Percentiles rank a stretch among this genome's conserved stretches.
phyloP scores from a whole-genome alignment of 2,888 invertebrate species.

The Drosophila tripunctata region DNA sequence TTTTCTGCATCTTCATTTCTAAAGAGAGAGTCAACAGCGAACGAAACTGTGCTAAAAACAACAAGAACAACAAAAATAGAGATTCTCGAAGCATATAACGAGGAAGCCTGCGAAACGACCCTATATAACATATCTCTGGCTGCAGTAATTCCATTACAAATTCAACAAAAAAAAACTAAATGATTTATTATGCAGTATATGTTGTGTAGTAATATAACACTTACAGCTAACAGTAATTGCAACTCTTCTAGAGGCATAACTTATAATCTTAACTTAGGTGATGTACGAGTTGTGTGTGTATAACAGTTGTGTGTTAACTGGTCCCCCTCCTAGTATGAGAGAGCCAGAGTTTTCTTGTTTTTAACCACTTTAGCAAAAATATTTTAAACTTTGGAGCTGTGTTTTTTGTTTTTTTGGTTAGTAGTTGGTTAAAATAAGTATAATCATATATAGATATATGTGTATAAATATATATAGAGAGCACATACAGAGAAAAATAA shows the following conservation, averaged over 20 bases:
- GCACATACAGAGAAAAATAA: slow-evolving; percentile 51
- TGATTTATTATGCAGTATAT: slow-evolving; percentile 11
- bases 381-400: slow-evolving; percentile 42
- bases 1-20: slow-evolving; percentile 16
- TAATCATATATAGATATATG: slow-evolving; percentile 42
- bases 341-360: slow-evolving; percentile 21
- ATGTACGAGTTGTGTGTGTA: slow-evolving; percentile 36
- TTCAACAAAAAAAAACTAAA: slow-evolving; percentile 11
- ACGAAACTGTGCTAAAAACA: slow-evolving; percentile 66
- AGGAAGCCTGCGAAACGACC: slow-evolving; percentile 58
- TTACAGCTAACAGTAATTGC: slow-evolving; percentile 28
- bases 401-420: slow-evolving; percentile 35
- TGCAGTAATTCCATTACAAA: slow-evolving; percentile 4
- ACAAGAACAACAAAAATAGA: slow-evolving; percentile 82
- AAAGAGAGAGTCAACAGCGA: slow-evolving; percentile 12
- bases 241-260: slow-evolving; percentile 9
- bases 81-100: slow-evolving; percentile 82
- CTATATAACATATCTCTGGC: slow-evolving; percentile 1
- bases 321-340: slow-evolving; percentile 4
- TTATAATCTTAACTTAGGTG: slow-evolving; percentile 51
- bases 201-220: slow-evolving; percentile 35
- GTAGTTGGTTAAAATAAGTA: slow-evolving; percentile 63
- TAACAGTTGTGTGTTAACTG: slow-evolving; percentile 32
- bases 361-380: slow-evolving; percentile 31
- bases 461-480: too few species aligned